These are phyloP conservation scores for Macropus fuliginosus DNA, from an alignment of 2,797 vertebrate genomes.

Conservation along the genomic window DNA sequence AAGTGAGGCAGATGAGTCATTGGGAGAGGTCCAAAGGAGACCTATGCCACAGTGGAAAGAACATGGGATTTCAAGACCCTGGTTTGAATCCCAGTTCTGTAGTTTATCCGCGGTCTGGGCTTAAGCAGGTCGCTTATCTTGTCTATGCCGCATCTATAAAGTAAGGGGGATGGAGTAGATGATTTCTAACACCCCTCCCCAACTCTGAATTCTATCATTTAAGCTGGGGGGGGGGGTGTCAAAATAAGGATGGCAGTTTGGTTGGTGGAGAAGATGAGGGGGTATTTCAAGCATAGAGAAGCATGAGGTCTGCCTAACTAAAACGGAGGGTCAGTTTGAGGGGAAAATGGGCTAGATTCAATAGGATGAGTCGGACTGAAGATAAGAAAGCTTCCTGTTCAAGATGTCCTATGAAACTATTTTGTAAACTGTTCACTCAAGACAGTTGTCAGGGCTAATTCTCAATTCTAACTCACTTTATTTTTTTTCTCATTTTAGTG, in stretches of 20 bases:
- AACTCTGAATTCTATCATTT: not conserved
- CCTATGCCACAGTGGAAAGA: not conserved
- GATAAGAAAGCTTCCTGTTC: not conserved
- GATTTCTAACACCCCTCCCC: not conserved
- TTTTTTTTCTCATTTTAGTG: constrained; percentile 44
- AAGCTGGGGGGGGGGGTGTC: not conserved
- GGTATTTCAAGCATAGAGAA: not conserved
- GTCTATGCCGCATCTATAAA: not conserved
- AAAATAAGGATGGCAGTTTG: not conserved
- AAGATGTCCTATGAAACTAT: not conserved
- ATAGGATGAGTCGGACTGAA: not conserved
- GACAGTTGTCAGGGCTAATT: not conserved
- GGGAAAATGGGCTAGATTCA: not conserved
- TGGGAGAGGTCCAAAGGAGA: not conserved
- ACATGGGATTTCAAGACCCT: not conserved
- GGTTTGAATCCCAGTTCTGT: not conserved
- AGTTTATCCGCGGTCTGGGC: not conserved
- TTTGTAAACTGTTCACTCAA: not conserved
- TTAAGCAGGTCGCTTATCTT: not conserved
- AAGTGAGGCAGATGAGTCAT: not conserved
- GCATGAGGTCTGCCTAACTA: not conserved
- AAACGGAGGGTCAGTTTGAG: not conserved
- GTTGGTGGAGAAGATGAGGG: not conserved
- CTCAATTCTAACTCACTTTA: not conserved
- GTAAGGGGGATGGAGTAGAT: not conserved